A percentile compares a stretch with the other conserved stretches of the same genome.
phyloP scores from a whole-genome alignment of 2,888 invertebrate genomes.

The Rambutsinella grinnellia region DNA sequence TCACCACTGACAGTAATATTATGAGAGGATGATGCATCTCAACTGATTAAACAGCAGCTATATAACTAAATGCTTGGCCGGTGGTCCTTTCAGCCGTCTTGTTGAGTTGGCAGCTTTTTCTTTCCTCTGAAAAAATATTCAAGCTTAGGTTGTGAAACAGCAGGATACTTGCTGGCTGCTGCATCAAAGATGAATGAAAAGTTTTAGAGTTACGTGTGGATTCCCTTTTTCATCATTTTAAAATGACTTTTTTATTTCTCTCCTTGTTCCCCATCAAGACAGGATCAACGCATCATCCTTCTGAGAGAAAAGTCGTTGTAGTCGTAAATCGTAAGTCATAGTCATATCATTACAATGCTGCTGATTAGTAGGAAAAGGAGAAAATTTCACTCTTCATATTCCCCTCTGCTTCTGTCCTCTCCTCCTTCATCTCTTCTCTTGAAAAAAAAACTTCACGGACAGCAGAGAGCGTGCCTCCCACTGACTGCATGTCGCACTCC shows the following conservation, averaged over 20 bases:
- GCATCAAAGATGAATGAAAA: too few relatives aligned
- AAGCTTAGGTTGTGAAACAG: constrained; percentile 27
- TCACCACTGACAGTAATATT: too few relatives aligned
- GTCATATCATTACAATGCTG: constrained; percentile 38
- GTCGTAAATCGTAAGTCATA: too few relatives aligned
- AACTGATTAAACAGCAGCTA: too few relatives aligned
- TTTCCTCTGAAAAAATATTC: constrained; percentile 28
- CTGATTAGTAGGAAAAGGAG: constrained; percentile 34
- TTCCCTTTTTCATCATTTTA: too few relatives aligned
- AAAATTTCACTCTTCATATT: constrained; percentile 15
- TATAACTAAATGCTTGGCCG: constrained; percentile 33
- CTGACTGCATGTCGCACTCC: constrained; percentile 47
- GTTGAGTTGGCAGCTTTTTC: constrained; percentile 49
- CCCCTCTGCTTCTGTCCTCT: constrained; percentile 18
- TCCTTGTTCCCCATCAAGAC: too few relatives aligned
- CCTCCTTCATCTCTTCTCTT: constrained; percentile 9
- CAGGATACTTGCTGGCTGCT: too few relatives aligned
- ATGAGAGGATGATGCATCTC: too few relatives aligned
- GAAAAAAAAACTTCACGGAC: constrained; percentile 13
- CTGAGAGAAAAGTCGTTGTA: too few relatives aligned
- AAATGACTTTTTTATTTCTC: too few relatives aligned
- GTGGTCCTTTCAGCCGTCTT: constrained; percentile 52
- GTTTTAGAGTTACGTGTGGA: neutral
- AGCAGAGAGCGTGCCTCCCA: constrained; percentile 10
- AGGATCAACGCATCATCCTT: too few relatives aligned